Percentiles rank a stretch among this genome's conserved stretches.
Conservation (phyloP, 2,888 invertebrate species). For the Nipponacmea schrenckii region DNA sequence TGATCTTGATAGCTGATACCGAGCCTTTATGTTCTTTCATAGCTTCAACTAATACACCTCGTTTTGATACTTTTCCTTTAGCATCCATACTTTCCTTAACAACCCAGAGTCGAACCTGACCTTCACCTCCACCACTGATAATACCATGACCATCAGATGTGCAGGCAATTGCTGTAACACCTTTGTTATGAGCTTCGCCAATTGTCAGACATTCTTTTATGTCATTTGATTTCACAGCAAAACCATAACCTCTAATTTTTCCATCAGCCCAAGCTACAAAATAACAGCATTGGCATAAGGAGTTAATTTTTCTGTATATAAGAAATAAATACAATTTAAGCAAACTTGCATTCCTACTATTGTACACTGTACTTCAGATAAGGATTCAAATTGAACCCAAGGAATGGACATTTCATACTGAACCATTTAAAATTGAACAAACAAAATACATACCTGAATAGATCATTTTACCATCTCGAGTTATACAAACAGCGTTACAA, state of each 20-base stretch:
- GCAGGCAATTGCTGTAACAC: conserved; percentile 84
- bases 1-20: conserved; percentile 84
- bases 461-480: conserved; percentile 83
- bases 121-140: conserved; percentile 90
- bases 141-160: conserved; percentile 78
- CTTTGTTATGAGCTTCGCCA: conserved; percentile 88
- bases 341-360: neutral
- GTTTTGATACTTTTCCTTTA: conserved; percentile 31
- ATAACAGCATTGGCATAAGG: neutral
- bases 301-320: too few relatives aligned
- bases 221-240: conserved; percentile 71
- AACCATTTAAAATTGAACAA: neutral
- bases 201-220: conserved; percentile 75
- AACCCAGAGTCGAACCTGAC: conserved; percentile 73
- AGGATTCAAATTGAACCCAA: too few relatives aligned
- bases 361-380: neutral
- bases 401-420: too few relatives aligned
- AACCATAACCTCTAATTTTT: conserved; percentile 65
- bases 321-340: neutral
- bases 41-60: conserved; percentile 40
- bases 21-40: conserved; percentile 92
- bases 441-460: conserved; percentile 73
- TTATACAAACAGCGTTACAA: conserved; percentile 82
- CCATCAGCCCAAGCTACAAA: conserved; percentile 70
- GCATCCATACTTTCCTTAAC: conserved; percentile 36